Evolutionary conservation across 2,888 invertebrate genomes (phyloP), one percentile per base, ranked within the genome.

Genomic region (Meloe dianella): DNA sequence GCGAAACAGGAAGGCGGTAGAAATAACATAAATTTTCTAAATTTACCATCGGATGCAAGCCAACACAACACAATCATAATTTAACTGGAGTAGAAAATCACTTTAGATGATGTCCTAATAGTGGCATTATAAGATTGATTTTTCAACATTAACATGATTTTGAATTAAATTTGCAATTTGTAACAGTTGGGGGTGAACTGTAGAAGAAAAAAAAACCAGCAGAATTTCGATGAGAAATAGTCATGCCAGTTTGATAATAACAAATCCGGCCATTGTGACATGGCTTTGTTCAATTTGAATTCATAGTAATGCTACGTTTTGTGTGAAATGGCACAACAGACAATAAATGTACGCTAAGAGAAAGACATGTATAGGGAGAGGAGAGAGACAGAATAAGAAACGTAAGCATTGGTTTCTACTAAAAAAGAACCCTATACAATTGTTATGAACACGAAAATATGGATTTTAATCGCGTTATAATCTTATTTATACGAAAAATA

Each of bases 31-130:
- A 74, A 75, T 76, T 74, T 71, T 57, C 56, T 57, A 68, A 75
- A 75, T 75, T 73, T 72, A 74, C 70, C 74, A 75, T 74, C 75
- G 74, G 76, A 75, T 74, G 74, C 71, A 75, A 73, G 69, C 71
- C 70, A 71, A 69, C 73, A 71, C 72, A 73, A 75, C 73, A 71
- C 71, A 71, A 73, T 74, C 72, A 73, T 75, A 74, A 54, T 24
- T 54, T 54, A 54, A 54, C 22, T 6, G 1, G n/a, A 17, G 17
- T 10, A 24, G 12, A 54, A 54, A 54, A 54, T 54, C 54, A 24
- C 1, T 12, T 24, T 24, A 54, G 12, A 54, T 5, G 24, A 12
- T 0, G 24, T 54, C 24, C n/a, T 27, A 3, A 27, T 27, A 27
- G 27, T 27, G 27, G 27, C 27, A 27, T n/a, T n/a, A n/a, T n/a